Evolutionary conservation across 2,797 vertebrate species (phyloP).

Genomic region (Toxotes lorentzi): DNA sequence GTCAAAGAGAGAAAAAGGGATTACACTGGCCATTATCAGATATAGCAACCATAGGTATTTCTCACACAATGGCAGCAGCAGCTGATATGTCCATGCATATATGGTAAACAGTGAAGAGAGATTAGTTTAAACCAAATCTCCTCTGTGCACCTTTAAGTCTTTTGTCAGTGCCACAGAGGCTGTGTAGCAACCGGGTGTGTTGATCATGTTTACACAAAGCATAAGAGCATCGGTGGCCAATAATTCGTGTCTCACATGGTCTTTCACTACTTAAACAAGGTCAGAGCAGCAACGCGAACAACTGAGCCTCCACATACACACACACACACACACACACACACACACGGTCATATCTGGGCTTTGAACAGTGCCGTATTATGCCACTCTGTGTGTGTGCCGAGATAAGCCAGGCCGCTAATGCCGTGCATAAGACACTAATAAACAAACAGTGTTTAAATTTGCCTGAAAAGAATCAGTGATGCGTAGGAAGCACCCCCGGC

Average conservation of each 20-base stretch:
- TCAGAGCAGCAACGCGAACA: conserved; percentile 78
- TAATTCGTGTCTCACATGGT: conserved; percentile 86
- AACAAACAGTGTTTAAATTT: conserved; percentile 90
- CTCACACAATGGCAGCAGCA: conserved; percentile 80
- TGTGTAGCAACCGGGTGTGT: conserved; percentile 75
- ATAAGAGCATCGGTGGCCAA: conserved; percentile 83
- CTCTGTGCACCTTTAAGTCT: conserved; percentile 82
- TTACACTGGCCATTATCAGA: conserved; percentile 81
- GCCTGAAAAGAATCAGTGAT: conserved; percentile 86
- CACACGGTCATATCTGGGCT: conserved; percentile 77
- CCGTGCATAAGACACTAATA: conserved; percentile 87
- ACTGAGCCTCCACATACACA: conserved; percentile 62
- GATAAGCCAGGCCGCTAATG: conserved; percentile 87
- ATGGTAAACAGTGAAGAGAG: conserved; percentile 86
- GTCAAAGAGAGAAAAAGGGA: conserved; percentile 72
- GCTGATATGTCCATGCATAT: conserved; percentile 84
- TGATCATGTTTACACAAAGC: conserved; percentile 86
- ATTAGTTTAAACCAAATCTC: conserved; percentile 85
- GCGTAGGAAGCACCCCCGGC: conserved; percentile 79
- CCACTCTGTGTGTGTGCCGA: conserved; percentile 79
- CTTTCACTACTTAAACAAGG: conserved; percentile 85
- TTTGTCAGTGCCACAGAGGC: conserved; percentile 81
- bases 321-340: conserved; percentile 53
- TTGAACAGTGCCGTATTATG: conserved; percentile 83
- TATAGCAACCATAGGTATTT: conserved; percentile 83